These are phyloP conservation scores for Cavia porcellus DNA, from an alignment of 2,113 vertebrate genomes.

Conservation along the genomic window DNA sequence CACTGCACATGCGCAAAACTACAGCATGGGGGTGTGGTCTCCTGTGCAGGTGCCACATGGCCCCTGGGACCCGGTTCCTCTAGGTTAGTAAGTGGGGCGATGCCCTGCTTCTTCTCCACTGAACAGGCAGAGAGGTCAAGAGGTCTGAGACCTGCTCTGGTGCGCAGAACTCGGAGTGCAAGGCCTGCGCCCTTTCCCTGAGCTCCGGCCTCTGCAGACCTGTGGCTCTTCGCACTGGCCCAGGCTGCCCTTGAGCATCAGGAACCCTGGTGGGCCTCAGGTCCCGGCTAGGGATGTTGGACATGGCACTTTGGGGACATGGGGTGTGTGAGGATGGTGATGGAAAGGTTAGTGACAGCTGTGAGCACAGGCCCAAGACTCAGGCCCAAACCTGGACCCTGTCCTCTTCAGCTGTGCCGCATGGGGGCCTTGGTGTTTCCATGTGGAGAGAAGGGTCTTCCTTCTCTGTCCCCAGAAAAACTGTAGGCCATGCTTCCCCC, in stretches of 20 bases:
- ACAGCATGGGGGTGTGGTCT: background rate
- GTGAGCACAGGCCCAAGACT: background rate
- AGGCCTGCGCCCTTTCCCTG: background rate
- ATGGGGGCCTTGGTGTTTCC: background rate
- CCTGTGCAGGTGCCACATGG: fast-evolving
- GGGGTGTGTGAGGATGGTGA: background rate
- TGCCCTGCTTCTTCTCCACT: fast-evolving
- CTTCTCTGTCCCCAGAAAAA: background rate
- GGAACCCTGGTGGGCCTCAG: background rate
- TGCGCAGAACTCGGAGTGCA: background rate
- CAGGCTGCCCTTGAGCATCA: fast-evolving
- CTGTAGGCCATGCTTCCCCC: background rate
- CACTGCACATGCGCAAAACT: background rate
- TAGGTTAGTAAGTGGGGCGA: fast-evolving
- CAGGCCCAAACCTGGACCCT: background rate
- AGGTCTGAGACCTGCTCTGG: background rate
- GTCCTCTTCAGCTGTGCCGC: background rate
- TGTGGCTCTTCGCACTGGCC: fast-evolving
- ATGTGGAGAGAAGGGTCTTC: background rate
- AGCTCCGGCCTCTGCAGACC: too few species aligned
- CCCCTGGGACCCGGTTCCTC: too few species aligned
- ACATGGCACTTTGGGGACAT: background rate
- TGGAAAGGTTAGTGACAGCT: background rate
- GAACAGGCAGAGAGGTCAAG: background rate
- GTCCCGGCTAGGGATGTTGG: background rate